Base-by-base conservation (phyloP, 53 echinoderm and acorn worm species). In the Temnopleurus reevesii region DNA sequence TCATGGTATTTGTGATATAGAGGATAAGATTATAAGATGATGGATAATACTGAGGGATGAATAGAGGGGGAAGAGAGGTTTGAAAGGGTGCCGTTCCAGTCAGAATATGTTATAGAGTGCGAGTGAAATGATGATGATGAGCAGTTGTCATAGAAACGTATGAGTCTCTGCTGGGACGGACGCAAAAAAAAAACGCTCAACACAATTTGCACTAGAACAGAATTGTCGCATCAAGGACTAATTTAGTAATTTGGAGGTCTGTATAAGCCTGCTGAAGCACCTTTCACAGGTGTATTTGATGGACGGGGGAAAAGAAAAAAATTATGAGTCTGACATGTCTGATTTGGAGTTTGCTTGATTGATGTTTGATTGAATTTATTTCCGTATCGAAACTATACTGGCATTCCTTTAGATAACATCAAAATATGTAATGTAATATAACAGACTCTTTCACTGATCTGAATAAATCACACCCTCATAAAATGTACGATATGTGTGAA, bases 91-190 rank as follows among this genome's bases (percentile, higher is more conserved):
- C 38, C 71, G 41, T 38, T 15, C 41, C 71, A 41, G 41, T 41
- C 38, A 9, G 41, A 27, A 71, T 71, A 71, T 38, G 71, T 71
- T 36, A 41, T 23, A 41, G 9, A 71, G 38, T 41, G 71, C 41
- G 41, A 41, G 71, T 71, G 41, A 71, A 71, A 41, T 41, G 71
- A 71, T 71, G 71, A 71, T 71, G n/a, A 38, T 71, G 21, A 71
- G 71, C 4, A 41, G 41, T 71, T 23, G 23, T 41, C 71, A 71
- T 71, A 13, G 71, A 8, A 71, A 71, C 71, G 41, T 21, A 41
- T 19, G 71, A 41, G 23, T 21, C 41, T 18, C 19, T 38, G 41
- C 21, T 71, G 23, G 71, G 71, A 71, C 71, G 43, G 41, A 71
- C 71, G 71, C 41, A 36, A 71, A 41, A 41, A n/a, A 8, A 38